Evolutionary conservation across 1,140 invertebrate species (phyloP).

Genomic region (Phymorhynchus buccinoides): DNA sequence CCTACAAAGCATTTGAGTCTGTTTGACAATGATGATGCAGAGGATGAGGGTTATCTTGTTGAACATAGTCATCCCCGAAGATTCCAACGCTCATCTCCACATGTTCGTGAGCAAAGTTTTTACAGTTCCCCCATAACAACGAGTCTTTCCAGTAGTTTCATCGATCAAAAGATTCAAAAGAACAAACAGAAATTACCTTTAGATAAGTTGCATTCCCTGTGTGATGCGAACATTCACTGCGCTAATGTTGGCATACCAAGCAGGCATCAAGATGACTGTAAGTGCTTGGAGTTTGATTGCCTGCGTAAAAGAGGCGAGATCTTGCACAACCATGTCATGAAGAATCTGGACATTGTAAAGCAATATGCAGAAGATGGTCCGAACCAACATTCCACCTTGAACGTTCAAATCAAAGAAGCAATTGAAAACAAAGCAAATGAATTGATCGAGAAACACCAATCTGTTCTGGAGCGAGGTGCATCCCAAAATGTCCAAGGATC

Average conservation of each 20-base stretch:
- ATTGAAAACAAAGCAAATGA: background rate
- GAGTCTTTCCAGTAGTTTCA: background rate
- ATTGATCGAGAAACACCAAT: background rate
- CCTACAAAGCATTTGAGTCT: too few species aligned
- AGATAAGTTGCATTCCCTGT: background rate
- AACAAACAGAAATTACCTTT: background rate
- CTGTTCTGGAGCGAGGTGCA: background rate
- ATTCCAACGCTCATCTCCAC: background rate
- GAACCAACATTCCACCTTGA: background rate
- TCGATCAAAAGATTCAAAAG: background rate
- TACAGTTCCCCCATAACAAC: background rate
- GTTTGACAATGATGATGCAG: too few species aligned
- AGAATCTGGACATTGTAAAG: slow-evolving; percentile 3
- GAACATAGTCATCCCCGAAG: background rate
- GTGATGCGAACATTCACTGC: background rate
- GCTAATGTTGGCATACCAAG: background rate
- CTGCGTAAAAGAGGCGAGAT: slow-evolving; percentile 6
- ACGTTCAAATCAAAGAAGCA: background rate
- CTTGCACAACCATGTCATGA: slow-evolving; percentile 13
- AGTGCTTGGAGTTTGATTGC: slow-evolving; percentile 10
- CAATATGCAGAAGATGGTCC: background rate
- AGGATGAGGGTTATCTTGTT: background rate
- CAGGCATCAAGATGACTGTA: background rate
- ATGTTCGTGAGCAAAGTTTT: background rate
- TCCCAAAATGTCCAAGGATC: background rate